A percentile compares a stretch with the other conserved stretches of the same genome.
phyloP scores from a whole-genome alignment of 2,797 vertebrate species.

The Cuniculus paca region DNA sequence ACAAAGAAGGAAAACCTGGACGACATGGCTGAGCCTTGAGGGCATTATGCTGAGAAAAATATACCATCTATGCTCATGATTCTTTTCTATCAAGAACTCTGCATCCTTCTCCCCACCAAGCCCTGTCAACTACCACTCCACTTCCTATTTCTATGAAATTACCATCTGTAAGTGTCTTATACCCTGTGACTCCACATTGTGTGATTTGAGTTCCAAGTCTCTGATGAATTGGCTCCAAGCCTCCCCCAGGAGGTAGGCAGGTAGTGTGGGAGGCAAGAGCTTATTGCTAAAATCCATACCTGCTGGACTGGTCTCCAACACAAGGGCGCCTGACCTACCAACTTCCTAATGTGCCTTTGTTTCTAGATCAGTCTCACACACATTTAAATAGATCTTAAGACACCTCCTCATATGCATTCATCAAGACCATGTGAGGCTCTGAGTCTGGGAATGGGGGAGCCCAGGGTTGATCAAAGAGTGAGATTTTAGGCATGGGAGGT shows the following conservation, averaged over 20 bases:
- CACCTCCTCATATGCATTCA: fast-evolving
- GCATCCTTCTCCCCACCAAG: neutral
- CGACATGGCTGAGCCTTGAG: neutral
- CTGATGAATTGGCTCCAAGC: neutral
- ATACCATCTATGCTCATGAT: neutral
- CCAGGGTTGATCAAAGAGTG: neutral
- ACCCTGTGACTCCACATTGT: neutral
- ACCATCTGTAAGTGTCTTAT: neutral
- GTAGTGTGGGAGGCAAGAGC: neutral
- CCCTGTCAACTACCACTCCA: neutral
- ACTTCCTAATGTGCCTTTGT: neutral
- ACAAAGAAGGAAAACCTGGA: neutral
- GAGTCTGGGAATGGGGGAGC: neutral
- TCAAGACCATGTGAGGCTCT: neutral
- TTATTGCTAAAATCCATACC: neutral
- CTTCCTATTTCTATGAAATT: neutral
- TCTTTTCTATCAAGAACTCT: neutral
- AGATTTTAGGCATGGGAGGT: neutral
- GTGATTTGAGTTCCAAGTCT: neutral
- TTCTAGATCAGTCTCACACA: neutral
- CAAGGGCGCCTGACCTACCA: neutral
- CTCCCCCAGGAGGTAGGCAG: neutral
- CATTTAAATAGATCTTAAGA: neutral
- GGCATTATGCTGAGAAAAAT: neutral
- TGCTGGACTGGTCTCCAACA: neutral